Percentiles rank a stretch among this genome's conserved stretches.
Evolutionary conservation across 2,888 invertebrate genomes (phyloP).

Genomic region (Acholoe squamosa): DNA sequence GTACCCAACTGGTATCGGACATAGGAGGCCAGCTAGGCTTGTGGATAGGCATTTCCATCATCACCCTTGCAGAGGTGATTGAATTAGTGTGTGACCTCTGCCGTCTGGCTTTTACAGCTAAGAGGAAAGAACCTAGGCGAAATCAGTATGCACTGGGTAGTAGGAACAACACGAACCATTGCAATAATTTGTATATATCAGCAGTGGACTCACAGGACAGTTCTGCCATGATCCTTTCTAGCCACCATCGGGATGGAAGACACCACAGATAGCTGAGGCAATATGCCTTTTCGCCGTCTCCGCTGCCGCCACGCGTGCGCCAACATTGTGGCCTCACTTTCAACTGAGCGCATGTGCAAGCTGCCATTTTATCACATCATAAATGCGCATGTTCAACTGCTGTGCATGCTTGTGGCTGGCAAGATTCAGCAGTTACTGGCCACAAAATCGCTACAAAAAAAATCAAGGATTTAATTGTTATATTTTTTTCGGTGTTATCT

Average conservation of each 20-base stretch:
- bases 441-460: too few relatives aligned
- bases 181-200: slow-evolving; percentile 62
- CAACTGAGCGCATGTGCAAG: slow-evolving; percentile 31
- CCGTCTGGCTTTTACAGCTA: slow-evolving; percentile 51
- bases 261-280: slow-evolving; percentile 59
- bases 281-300: slow-evolving; percentile 1
- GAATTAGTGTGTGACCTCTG: slow-evolving; percentile 66
- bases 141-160: slow-evolving; percentile 50
- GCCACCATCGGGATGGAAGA: slow-evolving; percentile 51
- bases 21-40: slow-evolving; percentile 71
- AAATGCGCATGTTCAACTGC: not conserved
- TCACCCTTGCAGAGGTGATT: slow-evolving; percentile 69
- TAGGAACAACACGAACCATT: slow-evolving; percentile 53
- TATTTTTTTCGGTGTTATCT: not conserved
- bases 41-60: slow-evolving; percentile 71
- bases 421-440: too few relatives aligned
- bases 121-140: slow-evolving; percentile 53
- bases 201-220: slow-evolving; percentile 53
- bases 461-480: too few relatives aligned
- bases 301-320: slow-evolving; percentile 29
- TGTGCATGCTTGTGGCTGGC: not conserved
- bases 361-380: not conserved
- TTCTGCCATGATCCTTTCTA: slow-evolving; percentile 56
- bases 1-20: slow-evolving; percentile 70
- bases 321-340: slow-evolving; percentile 38